phyloP scores from a whole-genome alignment of 2,797 vertebrate species.

The Morelia viridis region DNA sequence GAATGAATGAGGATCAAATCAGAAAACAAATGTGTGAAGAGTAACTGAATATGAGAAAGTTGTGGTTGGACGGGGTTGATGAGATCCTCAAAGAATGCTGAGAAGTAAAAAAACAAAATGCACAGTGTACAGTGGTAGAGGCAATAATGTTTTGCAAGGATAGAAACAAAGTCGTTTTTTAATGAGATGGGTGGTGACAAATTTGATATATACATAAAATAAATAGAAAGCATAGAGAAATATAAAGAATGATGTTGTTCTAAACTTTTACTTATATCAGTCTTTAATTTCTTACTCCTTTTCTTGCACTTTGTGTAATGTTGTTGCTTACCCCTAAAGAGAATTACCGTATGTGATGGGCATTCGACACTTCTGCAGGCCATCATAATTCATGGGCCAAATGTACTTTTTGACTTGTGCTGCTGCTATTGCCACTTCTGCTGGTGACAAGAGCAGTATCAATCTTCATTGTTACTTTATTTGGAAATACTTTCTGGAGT shows the following conservation, averaged over 20 bases:
- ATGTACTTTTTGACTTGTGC: not conserved
- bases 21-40: not conserved
- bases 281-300: no score
- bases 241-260: no score
- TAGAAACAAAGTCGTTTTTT: no score
- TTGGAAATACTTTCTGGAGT: not conserved
- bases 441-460: not conserved
- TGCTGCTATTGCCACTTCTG: not conserved
- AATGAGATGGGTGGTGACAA: no score
- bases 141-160: no score
- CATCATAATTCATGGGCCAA: not conserved
- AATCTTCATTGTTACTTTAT: not conserved
- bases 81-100: not conserved
- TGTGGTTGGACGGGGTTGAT: not conserved
- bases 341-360: no score
- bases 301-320: no score
- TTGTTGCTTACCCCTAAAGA: no score
- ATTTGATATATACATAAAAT: no score
- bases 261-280: no score
- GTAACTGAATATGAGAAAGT: not conserved
- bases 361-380: conserved; percentile 19
- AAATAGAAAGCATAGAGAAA: no score
- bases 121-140: no score
- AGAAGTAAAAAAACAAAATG: not conserved
- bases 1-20: not conserved